phyloP scores from a whole-genome alignment of 2,113 vertebrate genomes.

The Pimephales promelas region DNA sequence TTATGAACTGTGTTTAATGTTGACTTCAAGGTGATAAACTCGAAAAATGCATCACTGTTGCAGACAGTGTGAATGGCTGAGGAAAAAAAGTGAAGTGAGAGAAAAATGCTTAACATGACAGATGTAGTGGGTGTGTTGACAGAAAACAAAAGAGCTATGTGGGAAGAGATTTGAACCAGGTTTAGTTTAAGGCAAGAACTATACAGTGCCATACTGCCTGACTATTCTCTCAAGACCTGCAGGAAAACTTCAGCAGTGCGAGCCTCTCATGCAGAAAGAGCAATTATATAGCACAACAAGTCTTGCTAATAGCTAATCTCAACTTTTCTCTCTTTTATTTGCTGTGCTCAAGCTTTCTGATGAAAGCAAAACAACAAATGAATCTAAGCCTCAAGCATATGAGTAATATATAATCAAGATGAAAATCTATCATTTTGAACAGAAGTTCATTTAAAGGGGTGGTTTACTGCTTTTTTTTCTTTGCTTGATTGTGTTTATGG shows the following conservation, averaged over 20 bases:
- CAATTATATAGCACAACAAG: conserved; percentile 24
- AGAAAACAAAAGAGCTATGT: conserved; percentile 60
- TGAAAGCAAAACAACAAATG: conserved; percentile 62
- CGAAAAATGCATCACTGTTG: background rate
- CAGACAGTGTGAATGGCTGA: conserved; percentile 15
- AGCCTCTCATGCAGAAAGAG: conserved; percentile 4
- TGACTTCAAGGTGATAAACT: conserved; percentile 31
- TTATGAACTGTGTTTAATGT: background rate
- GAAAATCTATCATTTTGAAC: conserved; percentile 5
- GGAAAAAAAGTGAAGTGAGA: conserved; percentile 11
- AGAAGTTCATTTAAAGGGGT: background rate
- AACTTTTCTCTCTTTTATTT: background rate
- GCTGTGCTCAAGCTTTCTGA: background rate
- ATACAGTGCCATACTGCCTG: background rate
- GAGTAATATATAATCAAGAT: conserved; percentile 20
- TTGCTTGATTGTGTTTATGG: too few relatives aligned
- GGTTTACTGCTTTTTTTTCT: too few relatives aligned
- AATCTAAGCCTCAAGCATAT: conserved; percentile 10
- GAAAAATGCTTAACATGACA: conserved; percentile 52
- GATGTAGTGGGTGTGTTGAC: conserved; percentile 65
- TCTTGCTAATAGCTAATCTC: conserved; percentile 44
- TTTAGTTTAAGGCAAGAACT: background rate
- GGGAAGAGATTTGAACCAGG: conserved; percentile 64
- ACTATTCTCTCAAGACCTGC: conserved; percentile 8
- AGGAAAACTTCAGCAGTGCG: conserved; percentile 14